These are phyloP conservation scores for Hyles euphorbiae DNA, from an alignment of 1,140 invertebrate species.

Conservation along the genomic window DNA sequence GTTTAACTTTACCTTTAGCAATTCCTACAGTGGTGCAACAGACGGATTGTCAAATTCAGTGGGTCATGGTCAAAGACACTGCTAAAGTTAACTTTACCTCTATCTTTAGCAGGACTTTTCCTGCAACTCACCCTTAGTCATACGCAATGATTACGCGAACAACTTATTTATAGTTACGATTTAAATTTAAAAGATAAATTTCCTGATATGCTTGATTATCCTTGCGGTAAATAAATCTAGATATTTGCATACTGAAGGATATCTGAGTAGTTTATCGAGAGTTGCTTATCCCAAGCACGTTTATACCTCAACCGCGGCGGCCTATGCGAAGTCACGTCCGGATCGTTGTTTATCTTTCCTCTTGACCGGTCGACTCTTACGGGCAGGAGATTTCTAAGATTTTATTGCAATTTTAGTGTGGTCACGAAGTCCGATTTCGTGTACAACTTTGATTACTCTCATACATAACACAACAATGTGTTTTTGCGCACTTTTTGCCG, in stretches of 20 bases:
- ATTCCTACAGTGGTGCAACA: no score
- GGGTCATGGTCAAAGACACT: no score
- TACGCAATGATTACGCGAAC: background rate
- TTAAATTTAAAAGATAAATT: background rate
- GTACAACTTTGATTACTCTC: background rate
- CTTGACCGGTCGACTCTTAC: background rate
- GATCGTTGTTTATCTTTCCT: conserved; percentile 3
- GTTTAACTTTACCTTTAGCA: no score
- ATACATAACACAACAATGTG: conserved; percentile 12
- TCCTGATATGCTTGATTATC: background rate
- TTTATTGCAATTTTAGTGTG: conserved; percentile 2
- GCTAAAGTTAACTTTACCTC: no score
- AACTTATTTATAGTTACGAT: conserved; percentile 1
- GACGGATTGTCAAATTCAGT: no score
- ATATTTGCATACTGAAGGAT: background rate
- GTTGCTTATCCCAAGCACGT: conserved; percentile 5
- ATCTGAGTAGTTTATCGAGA: conserved; percentile 4
- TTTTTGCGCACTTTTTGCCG: conserved; percentile 18
- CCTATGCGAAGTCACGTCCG: conserved; percentile 5
- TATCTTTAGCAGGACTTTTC: no score
- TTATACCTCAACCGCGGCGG: background rate
- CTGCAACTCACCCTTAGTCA: no score
- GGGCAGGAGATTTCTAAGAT: background rate
- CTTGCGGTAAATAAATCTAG: conserved; percentile 2
- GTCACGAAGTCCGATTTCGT: background rate